Evolutionary conservation across 2,113 vertebrate genomes (phyloP), one percentile per base, ranked within the genome.

Genomic region (Colinus virginianus): DNA sequence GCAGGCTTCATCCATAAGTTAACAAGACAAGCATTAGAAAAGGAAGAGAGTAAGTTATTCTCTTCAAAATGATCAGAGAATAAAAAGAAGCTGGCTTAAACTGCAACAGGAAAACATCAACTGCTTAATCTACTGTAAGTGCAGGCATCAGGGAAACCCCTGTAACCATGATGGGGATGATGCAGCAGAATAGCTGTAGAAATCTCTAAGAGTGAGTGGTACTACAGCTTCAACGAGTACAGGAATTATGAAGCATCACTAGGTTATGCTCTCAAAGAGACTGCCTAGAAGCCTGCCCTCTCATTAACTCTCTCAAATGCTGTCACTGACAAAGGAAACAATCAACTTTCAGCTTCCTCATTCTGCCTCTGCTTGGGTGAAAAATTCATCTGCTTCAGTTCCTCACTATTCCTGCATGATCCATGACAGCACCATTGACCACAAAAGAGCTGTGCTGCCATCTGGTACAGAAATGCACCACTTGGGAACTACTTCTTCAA

Each of bases 11-110:
- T 32, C 30, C 43, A 11, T 20, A 12, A 59, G 28, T 0, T 1
- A 53, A 67, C 5, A 53, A 20, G 21, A 56, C 42, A 36, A 12
- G 26, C 30, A 36, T 25, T 69, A 45, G n/a, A 66, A 66, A 70
- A 38, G 21, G 38, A 46, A 66, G 3, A 84, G 26, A 53, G 7
- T 13, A 66, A 59, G 0, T 0, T 30, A n/a, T n/a, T n/a, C n/a
- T n/a, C n/a, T n/a, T n/a, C n/a, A n/a, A n/a, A n/a, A n/a, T n/a
- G n/a, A n/a, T n/a, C n/a, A n/a, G 26, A 66, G 3, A 64, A 22
- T 3, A 49, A 43, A 30, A 56, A 56, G 6, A 78, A 78, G 66
- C 23, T 34, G 26, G 22, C 19, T 78, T 59, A 38, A 59, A 45
- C 28, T 1, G 5, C 77, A 67, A 38, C 32, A 68, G 32, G 45